phyloP scores from a whole-genome alignment of 2,888 invertebrate species.

The Trichacis sp. region DNA sequence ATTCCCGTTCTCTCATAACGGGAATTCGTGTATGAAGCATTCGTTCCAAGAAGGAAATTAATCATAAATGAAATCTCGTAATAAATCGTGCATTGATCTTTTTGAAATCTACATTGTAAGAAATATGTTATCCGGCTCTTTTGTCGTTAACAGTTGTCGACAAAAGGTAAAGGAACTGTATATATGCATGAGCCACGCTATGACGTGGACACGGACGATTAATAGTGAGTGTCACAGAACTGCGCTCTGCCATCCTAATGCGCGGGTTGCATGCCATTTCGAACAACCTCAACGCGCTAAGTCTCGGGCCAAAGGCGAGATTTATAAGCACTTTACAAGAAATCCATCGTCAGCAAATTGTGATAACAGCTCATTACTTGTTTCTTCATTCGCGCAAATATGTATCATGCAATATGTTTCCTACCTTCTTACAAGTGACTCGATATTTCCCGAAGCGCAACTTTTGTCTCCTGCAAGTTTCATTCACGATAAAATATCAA shows the following conservation, averaged over 20 bases:
- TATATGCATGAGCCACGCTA: slow-evolving; percentile 39
- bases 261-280: slow-evolving; percentile 46
- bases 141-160: slow-evolving; percentile 14
- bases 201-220: slow-evolving; percentile 40
- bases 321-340: slow-evolving; percentile 30
- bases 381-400: not conserved
- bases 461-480: too few relatives aligned
- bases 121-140: slow-evolving; percentile 14
- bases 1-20: not conserved
- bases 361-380: slow-evolving; percentile 4
- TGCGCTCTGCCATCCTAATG: slow-evolving; percentile 46
- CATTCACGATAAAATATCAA: not conserved
- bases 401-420: too few relatives aligned
- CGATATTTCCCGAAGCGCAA: too few relatives aligned
- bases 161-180: slow-evolving; percentile 23
- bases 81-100: slow-evolving; percentile 6
- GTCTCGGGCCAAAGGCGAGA: slow-evolving; percentile 35
- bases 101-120: slow-evolving; percentile 9
- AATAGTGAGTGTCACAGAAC: slow-evolving; percentile 45
- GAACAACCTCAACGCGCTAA: slow-evolving; percentile 32
- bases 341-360: slow-evolving; percentile 29
- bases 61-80: not conserved
- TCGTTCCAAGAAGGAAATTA: not conserved
- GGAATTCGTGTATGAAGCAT: not conserved
- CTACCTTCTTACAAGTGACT: too few relatives aligned